Base-by-base conservation (phyloP, 2,113 vertebrate genomes). In the Mixornis gularis region DNA sequence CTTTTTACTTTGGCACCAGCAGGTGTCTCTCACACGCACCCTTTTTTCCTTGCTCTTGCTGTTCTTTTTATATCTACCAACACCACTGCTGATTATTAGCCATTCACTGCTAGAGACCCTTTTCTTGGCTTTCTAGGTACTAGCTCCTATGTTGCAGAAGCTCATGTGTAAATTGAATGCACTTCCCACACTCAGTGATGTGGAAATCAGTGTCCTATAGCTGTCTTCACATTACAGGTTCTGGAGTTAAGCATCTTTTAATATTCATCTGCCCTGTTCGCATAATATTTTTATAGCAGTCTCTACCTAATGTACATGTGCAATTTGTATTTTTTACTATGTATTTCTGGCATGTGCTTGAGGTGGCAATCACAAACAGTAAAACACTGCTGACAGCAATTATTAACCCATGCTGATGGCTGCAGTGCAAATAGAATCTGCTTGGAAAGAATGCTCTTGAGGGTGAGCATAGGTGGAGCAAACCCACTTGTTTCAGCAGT, bases 281-380 rank as follows among this genome's bases (percentile, higher is more conserved):
- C 78, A 68, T 93, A 71, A 76, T 93, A 74, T 78, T 62, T 91
- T 90, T 87, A 83, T 27, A 80, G 62, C 83, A 85, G 69, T 90
- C 76, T 90, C 65, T 74, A 40, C 62, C 89, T 85, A 86, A 89
- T 91, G 43, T 53, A 79, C 40, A 44, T 90, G 63, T 85, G 69
- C 72, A 91, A 16, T 90, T 91, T 36, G 26, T 93, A 60, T 92
- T 84, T 93, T 92, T 91, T 93, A 94, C 49, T 32, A 64, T 60
- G 43, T 92, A 64, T 96, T 96, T 92, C 94, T 95, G 94, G 97
- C 97, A 97, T 97, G 97, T 95, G 97, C 97, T 97, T 95, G 89
- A 96, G 18, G 64, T 96, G 90, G 79, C 95, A 93, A 88, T 71
- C 76, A 40, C 53, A 70, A 97, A 43, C 83, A 95, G 93, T 91